Conservation (phyloP, 2,797 vertebrate species). For the Thripadectes ignobilis region DNA sequence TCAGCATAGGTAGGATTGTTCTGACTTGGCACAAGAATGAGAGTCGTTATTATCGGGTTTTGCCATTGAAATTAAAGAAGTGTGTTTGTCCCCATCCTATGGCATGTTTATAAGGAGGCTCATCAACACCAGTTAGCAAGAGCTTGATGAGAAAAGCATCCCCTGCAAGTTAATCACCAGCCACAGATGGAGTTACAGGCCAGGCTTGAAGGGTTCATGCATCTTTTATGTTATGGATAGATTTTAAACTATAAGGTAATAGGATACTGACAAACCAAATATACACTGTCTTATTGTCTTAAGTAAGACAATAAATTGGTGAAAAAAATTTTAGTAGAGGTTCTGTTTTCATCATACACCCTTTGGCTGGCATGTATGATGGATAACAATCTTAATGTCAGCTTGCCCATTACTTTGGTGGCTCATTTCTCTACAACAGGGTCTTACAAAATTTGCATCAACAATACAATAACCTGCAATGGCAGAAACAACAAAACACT, state of each 20-base stretch:
- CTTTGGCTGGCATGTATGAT: neutral
- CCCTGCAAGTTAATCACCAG: neutral
- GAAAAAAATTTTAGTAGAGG: neutral
- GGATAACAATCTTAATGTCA: neutral
- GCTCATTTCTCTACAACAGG: neutral
- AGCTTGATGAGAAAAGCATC: neutral
- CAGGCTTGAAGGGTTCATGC: neutral
- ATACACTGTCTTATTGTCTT: neutral
- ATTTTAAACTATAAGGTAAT: neutral
- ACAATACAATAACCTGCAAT: neutral
- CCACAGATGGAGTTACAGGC: neutral
- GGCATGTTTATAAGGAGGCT: neutral
- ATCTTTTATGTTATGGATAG: neutral
- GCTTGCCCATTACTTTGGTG: neutral
- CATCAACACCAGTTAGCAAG: neutral
- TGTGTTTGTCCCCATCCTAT: fast-evolving
- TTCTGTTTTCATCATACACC: neutral
- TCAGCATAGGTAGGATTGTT: neutral
- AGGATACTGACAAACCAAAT: neutral
- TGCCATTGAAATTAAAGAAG: neutral
- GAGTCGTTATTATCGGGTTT: neutral
- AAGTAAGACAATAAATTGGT: neutral
- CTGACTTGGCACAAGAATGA: neutral
- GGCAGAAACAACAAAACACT: neutral
- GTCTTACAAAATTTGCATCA: neutral